Evolutionary conservation across 2,113 vertebrate species (phyloP).

Genomic region (Urocitellus parryii): DNA sequence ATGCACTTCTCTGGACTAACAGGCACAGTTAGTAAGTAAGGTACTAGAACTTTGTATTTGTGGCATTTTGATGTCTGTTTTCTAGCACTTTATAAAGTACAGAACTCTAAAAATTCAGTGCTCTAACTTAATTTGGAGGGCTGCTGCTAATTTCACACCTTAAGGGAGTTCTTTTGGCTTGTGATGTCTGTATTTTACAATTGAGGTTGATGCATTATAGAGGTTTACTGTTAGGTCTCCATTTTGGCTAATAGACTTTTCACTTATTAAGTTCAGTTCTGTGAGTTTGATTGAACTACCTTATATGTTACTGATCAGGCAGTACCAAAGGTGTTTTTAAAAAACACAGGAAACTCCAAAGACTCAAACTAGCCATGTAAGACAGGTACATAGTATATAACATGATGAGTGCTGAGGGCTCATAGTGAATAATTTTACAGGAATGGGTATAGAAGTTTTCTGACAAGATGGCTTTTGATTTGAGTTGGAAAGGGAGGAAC

Average conservation of each 20-base stretch:
- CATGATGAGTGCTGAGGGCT: neutral
- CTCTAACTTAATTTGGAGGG: neutral
- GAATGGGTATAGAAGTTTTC: slow-evolving; percentile 1
- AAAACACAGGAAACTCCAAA: slow-evolving; percentile 22
- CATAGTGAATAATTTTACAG: slow-evolving; percentile 9
- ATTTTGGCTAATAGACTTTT: neutral
- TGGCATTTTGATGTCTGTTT: neutral
- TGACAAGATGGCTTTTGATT: slow-evolving; percentile 52
- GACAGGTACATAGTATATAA: neutral
- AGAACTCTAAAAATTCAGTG: neutral
- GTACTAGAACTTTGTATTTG: neutral
- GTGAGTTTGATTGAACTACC: slow-evolving; percentile 17
- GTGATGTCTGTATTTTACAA: neutral
- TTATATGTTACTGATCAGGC: neutral
- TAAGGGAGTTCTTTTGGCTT: slow-evolving; percentile 22
- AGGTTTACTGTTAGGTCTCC: neutral
- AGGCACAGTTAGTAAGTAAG: neutral
- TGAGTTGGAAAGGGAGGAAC: neutral
- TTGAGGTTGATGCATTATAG: neutral
- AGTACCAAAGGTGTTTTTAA: neutral
- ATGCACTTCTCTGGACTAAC: neutral
- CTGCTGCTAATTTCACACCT: slow-evolving; percentile 10
- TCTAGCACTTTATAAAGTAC: neutral
- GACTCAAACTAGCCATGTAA: neutral
- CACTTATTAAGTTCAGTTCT: neutral